Conservation (phyloP, 2,888 invertebrate genomes). For the Galerucella calmariensis region DNA sequence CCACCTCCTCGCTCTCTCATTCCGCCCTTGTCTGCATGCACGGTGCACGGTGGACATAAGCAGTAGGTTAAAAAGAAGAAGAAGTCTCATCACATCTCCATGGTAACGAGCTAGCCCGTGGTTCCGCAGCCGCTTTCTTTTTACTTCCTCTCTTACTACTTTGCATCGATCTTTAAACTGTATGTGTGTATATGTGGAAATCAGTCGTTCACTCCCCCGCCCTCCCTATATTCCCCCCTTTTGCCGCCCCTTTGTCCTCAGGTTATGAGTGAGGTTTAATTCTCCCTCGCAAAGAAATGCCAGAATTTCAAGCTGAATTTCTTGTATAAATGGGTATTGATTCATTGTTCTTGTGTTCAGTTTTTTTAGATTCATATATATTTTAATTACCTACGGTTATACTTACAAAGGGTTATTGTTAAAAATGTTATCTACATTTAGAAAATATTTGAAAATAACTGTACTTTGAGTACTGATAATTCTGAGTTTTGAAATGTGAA, state of each 20-base stretch:
- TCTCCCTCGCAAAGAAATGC: conserved; percentile 41
- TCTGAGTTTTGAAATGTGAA: too few species aligned
- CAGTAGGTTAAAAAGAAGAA: conserved; percentile 67
- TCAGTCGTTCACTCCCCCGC: conserved; percentile 50
- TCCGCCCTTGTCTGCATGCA: conserved; percentile 49
- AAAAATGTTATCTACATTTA: neutral
- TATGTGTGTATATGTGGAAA: conserved; percentile 54
- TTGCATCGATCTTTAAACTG: conserved; percentile 67
- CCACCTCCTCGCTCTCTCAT: conserved; percentile 10
- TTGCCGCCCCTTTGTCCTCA: conserved; percentile 47
- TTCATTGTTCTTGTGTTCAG: conserved; percentile 23
- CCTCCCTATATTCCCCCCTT: conserved; percentile 36
- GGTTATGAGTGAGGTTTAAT: conserved; percentile 43
- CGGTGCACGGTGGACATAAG: conserved; percentile 63
- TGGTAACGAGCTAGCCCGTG: conserved; percentile 67
- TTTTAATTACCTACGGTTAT: neutral
- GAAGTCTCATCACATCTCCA: conserved; percentile 67
- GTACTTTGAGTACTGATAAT: too few species aligned
- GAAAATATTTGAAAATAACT: neutral
- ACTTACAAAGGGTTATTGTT: neutral
- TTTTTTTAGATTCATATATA: conserved; percentile 11
- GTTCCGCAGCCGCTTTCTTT: conserved; percentile 55
- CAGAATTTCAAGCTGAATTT: conserved; percentile 29
- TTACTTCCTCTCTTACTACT: conserved; percentile 58
- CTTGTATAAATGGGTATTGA: conserved; percentile 39